phyloP scores from a whole-genome alignment of 2,113 vertebrate genomes.

The Oceanodroma tethys region DNA sequence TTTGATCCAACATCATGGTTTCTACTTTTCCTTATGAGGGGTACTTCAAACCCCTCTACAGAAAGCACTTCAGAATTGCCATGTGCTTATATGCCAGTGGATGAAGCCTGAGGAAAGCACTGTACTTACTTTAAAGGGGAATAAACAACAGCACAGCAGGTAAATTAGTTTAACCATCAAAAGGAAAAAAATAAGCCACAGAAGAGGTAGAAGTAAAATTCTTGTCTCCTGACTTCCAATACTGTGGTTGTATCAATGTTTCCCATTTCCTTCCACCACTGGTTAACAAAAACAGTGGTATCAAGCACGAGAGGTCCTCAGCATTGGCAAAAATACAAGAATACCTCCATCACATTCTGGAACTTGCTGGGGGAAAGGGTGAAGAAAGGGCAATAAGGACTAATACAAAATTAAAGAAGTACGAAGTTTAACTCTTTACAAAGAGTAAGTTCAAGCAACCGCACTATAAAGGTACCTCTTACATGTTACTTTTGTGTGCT shows the following conservation, averaged over 20 bases:
- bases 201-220: neutral
- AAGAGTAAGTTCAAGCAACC: neutral
- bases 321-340: neutral
- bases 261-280: neutral
- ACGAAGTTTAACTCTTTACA: neutral
- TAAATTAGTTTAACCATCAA: neutral
- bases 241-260: neutral
- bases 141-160: neutral
- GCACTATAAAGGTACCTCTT: neutral
- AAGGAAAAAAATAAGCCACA: neutral
- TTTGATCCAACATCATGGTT: accelerated
- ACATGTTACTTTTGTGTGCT: accelerated
- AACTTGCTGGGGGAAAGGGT: neutral
- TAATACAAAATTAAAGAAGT: accelerated
- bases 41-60: neutral
- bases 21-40: neutral
- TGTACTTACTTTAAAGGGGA: neutral
- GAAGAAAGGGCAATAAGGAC: neutral
- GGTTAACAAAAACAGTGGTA: neutral
- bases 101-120: neutral
- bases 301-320: accelerated
- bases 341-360: neutral
- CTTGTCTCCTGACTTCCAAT: neutral
- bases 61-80: neutral
- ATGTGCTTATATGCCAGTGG: neutral